Evolutionary conservation across 2,113 vertebrate species (phyloP).

Genomic region (Forbesichthys papilliferus): DNA sequence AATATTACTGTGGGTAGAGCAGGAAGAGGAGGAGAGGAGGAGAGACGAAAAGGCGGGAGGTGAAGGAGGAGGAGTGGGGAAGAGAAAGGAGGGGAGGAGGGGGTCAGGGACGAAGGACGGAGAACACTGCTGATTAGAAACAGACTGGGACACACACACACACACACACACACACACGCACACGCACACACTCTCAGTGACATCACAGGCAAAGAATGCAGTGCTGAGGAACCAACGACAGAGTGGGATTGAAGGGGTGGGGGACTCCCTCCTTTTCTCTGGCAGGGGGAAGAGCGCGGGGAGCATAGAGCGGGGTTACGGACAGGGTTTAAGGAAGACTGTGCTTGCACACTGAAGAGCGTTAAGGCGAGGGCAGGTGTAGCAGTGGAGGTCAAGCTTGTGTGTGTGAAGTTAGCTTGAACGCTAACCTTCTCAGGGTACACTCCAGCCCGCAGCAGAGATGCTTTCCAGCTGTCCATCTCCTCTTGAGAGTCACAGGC

Average conservation of each 20-base stretch:
- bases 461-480: constrained; percentile 95
- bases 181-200: constrained; percentile 54
- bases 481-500: constrained; percentile 90
- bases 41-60: constrained; percentile 39
- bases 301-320: constrained; percentile 34
- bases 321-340: constrained; percentile 29
- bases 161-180: constrained; percentile 28
- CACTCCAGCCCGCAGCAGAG: constrained; percentile 88
- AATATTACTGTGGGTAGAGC: constrained; percentile 26
- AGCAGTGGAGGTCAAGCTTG: constrained; percentile 32
- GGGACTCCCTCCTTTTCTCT: constrained; percentile 54
- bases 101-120: constrained; percentile 55
- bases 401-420: constrained; percentile 47
- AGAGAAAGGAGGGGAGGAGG: constrained; percentile 48
- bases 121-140: constrained; percentile 74
- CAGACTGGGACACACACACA: constrained; percentile 65
- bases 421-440: constrained; percentile 88
- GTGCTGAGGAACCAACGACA: constrained; percentile 70
- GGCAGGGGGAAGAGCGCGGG: constrained; percentile 46
- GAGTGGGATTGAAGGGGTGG: constrained; percentile 65
- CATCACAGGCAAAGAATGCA: constrained; percentile 77
- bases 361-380: constrained; percentile 47
- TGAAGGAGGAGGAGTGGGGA: constrained; percentile 48
- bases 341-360: constrained; percentile 18
- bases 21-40: constrained; percentile 33